phyloP scores from a whole-genome alignment of 1,140 invertebrate genomes.

The Diachasmimorpha longicaudata region DNA sequence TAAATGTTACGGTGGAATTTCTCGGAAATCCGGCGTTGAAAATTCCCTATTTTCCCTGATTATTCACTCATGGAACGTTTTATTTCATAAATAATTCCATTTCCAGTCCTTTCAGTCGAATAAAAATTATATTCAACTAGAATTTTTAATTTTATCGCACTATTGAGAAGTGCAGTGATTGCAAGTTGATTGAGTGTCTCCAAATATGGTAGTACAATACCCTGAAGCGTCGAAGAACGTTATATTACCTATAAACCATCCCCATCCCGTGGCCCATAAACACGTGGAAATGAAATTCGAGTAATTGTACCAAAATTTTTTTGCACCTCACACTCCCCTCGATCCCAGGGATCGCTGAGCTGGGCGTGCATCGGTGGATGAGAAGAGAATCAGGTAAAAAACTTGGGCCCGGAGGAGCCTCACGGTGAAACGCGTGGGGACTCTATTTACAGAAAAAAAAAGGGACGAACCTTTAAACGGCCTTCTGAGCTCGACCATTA shows the following conservation, averaged over 20 bases:
- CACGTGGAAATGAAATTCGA: conserved; percentile 2
- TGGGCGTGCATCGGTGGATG: background rate
- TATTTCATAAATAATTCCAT: no score
- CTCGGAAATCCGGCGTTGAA: no score
- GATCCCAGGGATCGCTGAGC: background rate
- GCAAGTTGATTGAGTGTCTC: conserved; percentile 43
- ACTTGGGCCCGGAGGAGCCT: background rate
- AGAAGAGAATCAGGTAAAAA: background rate
- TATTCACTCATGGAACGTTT: no score
- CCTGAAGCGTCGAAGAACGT: conserved; percentile 26
- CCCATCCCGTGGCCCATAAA: background rate
- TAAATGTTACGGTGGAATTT: no score
- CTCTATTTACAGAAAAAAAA: conserved; percentile 1
- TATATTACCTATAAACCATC: conserved; percentile 29
- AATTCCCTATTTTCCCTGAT: no score
- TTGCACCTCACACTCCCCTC: background rate
- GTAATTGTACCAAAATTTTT: background rate
- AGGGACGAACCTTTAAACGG: background rate
- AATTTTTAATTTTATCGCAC: no score
- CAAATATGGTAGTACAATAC: conserved; percentile 33
- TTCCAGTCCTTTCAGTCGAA: no score
- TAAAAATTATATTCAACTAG: no score
- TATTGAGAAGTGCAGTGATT: conserved; percentile 34
- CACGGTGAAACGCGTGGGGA: background rate
- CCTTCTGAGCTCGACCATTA: conserved; percentile 28